Evolutionary conservation across 2,113 vertebrate species (phyloP), one percentile per base, ranked within the genome.

Genomic region (Centropristis striata): DNA sequence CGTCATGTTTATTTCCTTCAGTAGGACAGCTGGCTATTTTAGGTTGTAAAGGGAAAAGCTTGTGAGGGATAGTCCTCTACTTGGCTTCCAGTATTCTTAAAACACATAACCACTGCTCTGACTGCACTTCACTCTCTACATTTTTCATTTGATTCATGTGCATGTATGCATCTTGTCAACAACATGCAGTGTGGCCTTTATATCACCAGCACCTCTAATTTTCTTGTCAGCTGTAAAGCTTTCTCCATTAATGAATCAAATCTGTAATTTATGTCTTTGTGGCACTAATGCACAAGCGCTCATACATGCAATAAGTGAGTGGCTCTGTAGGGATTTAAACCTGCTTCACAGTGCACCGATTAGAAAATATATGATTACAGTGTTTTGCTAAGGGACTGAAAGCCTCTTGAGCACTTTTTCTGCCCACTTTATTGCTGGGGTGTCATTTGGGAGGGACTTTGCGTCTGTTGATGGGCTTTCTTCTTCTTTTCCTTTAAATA

Each of bases 351-450:
- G 21, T 57, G 28, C 15, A 3, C 63, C 2, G 5, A 73, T 77
- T 64, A 73, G 47, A 65, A 27, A 71, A 87, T 51, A 20, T 3
- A 0, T 71, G 68, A 89, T 87, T 79, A 70, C 74, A 12, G 23
- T 58, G 47, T 73, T 81, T n/a, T 14, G 55, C 64, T 20, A 0
- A 36, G 73, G 18, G 51, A 65, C 47, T 68, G 36, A 71, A 41
- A 63, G 50, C 37, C 61, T 70, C 51, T 0, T 12, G 36, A 72
- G 13, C 12, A 54, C 18, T 25, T 54, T 59, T 47, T 16, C 39
- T 47, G 68, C 63, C 75, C 44, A 71, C 63, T 53, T 71, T 47
- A 83, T 15, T 44, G 47, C 32, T 2, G 6, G 7, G 39, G 39
- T 13, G 44, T 83, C 57, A 28, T 37, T 80, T 71, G 32, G 55